Percentiles rank a stretch among this genome's conserved stretches.
phyloP scores from a whole-genome alignment of 2,113 vertebrate species.

The Abramis brama region DNA sequence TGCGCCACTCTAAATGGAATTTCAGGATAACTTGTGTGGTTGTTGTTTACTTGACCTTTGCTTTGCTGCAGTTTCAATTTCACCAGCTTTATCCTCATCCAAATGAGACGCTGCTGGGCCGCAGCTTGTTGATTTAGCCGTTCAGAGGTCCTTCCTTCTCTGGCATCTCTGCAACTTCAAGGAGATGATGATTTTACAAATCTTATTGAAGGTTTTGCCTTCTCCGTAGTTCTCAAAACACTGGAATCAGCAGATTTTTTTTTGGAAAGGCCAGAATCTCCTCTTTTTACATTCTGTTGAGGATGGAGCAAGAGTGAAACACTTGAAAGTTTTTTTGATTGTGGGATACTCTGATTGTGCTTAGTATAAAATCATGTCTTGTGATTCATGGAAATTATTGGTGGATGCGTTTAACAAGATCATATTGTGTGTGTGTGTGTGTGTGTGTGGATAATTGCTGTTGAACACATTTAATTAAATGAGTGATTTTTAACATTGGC shows the following conservation, averaged over 20 bases:
- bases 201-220: background rate
- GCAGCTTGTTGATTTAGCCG: conserved; percentile 3
- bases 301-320: background rate
- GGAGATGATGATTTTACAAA: conserved; percentile 11
- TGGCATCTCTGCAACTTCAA: background rate
- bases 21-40: conserved; percentile 9
- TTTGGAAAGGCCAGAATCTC: background rate
- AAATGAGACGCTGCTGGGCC: background rate
- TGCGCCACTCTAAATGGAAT: conserved; percentile 2
- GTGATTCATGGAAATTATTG: no score
- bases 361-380: no score
- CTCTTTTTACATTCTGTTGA: background rate
- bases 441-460: no score
- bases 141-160: background rate
- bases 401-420: no score
- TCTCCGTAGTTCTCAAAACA: background rate
- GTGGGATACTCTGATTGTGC: no score
- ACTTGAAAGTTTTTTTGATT: background rate
- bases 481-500: no score
- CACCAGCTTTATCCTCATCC: conserved; percentile 28
- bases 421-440: no score
- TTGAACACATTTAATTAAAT: no score
- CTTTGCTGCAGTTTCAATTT: conserved; percentile 25
- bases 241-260: background rate
- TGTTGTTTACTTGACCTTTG: conserved; percentile 43